phyloP scores from a whole-genome alignment of 2,113 vertebrate genomes.

The Origma solitaria region DNA sequence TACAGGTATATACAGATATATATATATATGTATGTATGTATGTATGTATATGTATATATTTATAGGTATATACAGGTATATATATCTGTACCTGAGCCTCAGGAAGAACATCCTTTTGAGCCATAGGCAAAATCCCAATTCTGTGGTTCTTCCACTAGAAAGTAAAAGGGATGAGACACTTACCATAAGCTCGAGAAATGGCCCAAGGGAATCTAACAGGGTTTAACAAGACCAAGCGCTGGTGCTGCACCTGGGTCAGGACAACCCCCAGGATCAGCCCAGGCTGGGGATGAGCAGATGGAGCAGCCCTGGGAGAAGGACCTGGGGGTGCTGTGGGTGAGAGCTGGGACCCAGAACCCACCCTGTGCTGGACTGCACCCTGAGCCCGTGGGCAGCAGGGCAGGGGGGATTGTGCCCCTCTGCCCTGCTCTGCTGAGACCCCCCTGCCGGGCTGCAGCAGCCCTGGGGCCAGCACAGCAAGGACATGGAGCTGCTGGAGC shows the following conservation, averaged over 20 bases:
- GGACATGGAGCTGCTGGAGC: neutral
- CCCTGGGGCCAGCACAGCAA: neutral
- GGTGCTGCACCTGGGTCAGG: neutral
- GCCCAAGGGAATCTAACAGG: neutral
- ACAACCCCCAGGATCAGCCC: neutral
- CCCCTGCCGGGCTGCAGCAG: neutral
- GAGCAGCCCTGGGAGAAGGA: neutral
- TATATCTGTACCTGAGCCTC: neutral
- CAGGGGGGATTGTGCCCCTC: neutral
- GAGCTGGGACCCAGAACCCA: neutral
- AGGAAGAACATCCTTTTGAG: neutral
- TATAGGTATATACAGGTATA: too few species aligned
- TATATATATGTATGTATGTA: too few species aligned
- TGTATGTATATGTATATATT: too few species aligned
- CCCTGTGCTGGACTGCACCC: neutral
- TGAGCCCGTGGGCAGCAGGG: neutral
- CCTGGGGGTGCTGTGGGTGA: neutral
- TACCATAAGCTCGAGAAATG: neutral
- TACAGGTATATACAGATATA: too few species aligned
- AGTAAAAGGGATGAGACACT: neutral
- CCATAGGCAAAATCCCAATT: neutral
- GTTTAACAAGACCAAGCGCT: neutral
- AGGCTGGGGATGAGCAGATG: neutral
- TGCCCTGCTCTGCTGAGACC: neutral
- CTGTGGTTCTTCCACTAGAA: neutral